Base-by-base conservation (phyloP, 2,113 vertebrate genomes). In the Willisornis vidua region DNA sequence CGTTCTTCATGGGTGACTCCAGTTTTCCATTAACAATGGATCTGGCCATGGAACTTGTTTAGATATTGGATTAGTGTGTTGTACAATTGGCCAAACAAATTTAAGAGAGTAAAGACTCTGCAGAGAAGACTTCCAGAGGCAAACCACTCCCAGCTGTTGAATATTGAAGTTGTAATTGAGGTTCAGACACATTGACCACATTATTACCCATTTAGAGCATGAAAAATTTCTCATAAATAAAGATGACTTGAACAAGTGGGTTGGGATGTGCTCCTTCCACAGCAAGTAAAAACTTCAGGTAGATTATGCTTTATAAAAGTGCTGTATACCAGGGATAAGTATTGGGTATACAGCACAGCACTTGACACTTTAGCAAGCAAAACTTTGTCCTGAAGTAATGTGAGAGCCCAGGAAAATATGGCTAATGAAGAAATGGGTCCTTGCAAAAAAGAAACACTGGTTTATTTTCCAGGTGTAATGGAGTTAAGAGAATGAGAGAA, bases 61-160 rank as follows among this genome's bases (percentile, higher is more conserved):
- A 23, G 11, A 39, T 73, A 93, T 87, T 73, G n/a, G 18, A 11
- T 79, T 75, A 51, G 2, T 54, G 31, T 20, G 6, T 65, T n/a
- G 14, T 14, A 54, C 7, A 48, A 43, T 23, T 48, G 29, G 33
- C 35, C 19, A 74, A 70, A n/a, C 23, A 55, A 73, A 70, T 10
- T 18, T 70, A 51, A 14, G 25, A 72, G 37, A 83, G 29, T 37
- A 55, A 89, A 70, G 18, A 67, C 12, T 18, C 16, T 5, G 8
- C 54, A 58, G 31, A 75, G 33, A 63, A 29, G 12, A 31, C 82
- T 89, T 87, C 37, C 70, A 71, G 31, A 77, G 33, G 31, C 6
- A 72, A 18, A 26, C 6, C 4, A 4, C 1, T 17, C 1, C 0
- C 28, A 75, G 2, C 25, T 72, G 4, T 58, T 85, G 41, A 87